Percentiles rank a stretch among this genome's conserved stretches.
Conservation (phyloP, 2,113 vertebrate genomes). For the Oryzias woworae region DNA sequence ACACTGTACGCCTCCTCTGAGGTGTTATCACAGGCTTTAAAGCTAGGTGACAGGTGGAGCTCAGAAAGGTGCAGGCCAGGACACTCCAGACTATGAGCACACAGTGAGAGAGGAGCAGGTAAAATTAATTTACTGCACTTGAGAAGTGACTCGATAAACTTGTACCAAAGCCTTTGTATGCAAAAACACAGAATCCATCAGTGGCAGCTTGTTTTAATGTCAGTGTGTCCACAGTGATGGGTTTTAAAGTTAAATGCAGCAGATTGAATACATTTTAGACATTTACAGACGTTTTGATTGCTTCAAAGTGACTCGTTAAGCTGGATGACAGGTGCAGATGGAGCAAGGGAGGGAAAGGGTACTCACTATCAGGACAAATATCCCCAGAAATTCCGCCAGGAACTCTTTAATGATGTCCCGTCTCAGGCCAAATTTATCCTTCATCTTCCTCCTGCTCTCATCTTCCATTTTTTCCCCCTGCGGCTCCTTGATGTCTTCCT, state of each 20-base stretch:
- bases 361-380: slow-evolving; percentile 94
- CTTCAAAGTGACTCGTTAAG: slow-evolving; percentile 57
- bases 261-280: slow-evolving; percentile 11
- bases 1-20: slow-evolving; percentile 33
- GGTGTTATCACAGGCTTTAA: slow-evolving; percentile 29
- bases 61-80: slow-evolving; percentile 42
- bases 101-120: background rate
- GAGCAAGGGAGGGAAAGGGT: slow-evolving; percentile 30
- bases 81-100: slow-evolving; percentile 2
- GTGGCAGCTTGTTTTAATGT: slow-evolving; percentile 34
- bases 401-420: slow-evolving; percentile 86
- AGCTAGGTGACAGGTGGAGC: slow-evolving; percentile 33
- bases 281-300: slow-evolving; percentile 50
- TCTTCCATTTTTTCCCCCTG: slow-evolving; percentile 70
- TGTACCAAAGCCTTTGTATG: too few species aligned
- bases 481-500: slow-evolving; percentile 48
- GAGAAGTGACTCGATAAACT: too few species aligned
- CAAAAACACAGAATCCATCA: background rate
- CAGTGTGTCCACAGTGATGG: background rate
- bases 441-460: slow-evolving; percentile 75
- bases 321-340: slow-evolving; percentile 64
- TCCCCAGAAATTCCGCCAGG: slow-evolving; percentile 92
- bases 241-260: too few species aligned
- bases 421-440: slow-evolving; percentile 82
- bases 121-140: background rate